Base-by-base conservation (phyloP, 2,888 invertebrate genomes). In the Drosophila maculinotata region DNA sequence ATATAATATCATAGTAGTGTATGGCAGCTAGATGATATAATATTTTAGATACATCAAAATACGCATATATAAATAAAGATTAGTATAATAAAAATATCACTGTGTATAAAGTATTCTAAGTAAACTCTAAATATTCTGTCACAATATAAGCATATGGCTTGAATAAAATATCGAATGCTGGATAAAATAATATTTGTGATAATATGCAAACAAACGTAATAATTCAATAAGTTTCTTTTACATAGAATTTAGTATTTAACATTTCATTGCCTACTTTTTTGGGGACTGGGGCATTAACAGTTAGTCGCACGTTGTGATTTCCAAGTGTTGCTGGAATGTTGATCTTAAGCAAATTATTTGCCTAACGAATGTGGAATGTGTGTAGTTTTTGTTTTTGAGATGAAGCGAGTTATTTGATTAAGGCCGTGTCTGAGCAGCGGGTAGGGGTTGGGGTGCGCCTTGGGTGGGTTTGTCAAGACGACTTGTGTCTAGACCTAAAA, bases 401-500 rank as follows among this genome's bases (percentile, higher is more conserved):
- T 31, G 35, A 20, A 38, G 25, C 36, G 8, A 60, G 44, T 48
- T 52, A 59, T 67, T 48, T 53, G 69, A 45, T 30, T 44, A 49
- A 17, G 31, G 17, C 12, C 12, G 3, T 25, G 23, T 23, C 3
- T 7, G 36, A 33, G 25, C 2, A 10, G 12, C 7, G 8, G 25
- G 17, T 28, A 20, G 9, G 26, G 17, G 36, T 28, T 12, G 26
- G 35, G 47, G 20, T n/a, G 9, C 10, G 10, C 3, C n/a, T 20
- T 35, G 62, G 72, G 42, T 42, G 53, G 51, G 35, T 54, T 58
- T 67, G 67, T 56, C 52, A 65, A 66, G 75, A 59, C 47, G 71
- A 20, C 51, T 66, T 63, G 87, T 63, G 87, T 85, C 81, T 82
- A 85, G 85, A 85, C 81, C 88, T 71, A 72, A 87, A 87, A 76